Base-by-base conservation (phyloP, 2,797 vertebrate species). In the Peromyscus nudipes region DNA sequence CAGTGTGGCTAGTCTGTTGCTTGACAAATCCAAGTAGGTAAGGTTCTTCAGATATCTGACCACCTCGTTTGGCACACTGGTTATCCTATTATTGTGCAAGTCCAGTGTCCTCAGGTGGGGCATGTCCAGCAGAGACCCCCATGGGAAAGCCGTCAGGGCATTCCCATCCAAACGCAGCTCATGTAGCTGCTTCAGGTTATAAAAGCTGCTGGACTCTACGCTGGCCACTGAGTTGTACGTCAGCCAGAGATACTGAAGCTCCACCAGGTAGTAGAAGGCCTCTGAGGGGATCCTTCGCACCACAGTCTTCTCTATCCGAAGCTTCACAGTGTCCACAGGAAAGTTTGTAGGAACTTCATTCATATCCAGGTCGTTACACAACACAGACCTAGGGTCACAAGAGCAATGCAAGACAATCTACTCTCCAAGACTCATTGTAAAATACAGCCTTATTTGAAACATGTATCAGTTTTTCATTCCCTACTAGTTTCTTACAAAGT, bases 311-410 rank as follows among this genome's bases (percentile, higher is more conserved):
- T 99, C 99, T 95, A 99, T 98, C 0, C 99, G 99, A 65, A 99
- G 99, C 97, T 99, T 99, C 79, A 99, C 97, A 0, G 99, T 99
- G 93, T 99, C 99, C 98, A 99, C 98, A 0, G 99, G 99, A 92
- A 99, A 98, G 46, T 99, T 99, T 16, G 99, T 98, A 0, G 99
- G 99, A 75, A 99, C 99, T 82, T 99, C 99, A 0, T 99, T 99
- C 99, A 99, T 99, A 97, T 99, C 99, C 49, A 99, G 99, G 97
- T 99, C 99, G 79, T 99, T 99, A 97, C 99, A 99, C 49, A 99
- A 98, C 67, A 99, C 99, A 75, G 98, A 99, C 98, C 99, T 99
- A 98, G 23, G 5, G 69, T 49, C 98, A 97, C 19, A 40, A 95
- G 10, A 93, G 43, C 64, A 29, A 94, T 23, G 46, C 0, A 94